A percentile compares a stretch with the other conserved stretches of the same genome.
These are phyloP conservation scores for Eupsittula cactorum DNA, from an alignment of 2,113 vertebrate genomes.

Conservation along the genomic window DNA sequence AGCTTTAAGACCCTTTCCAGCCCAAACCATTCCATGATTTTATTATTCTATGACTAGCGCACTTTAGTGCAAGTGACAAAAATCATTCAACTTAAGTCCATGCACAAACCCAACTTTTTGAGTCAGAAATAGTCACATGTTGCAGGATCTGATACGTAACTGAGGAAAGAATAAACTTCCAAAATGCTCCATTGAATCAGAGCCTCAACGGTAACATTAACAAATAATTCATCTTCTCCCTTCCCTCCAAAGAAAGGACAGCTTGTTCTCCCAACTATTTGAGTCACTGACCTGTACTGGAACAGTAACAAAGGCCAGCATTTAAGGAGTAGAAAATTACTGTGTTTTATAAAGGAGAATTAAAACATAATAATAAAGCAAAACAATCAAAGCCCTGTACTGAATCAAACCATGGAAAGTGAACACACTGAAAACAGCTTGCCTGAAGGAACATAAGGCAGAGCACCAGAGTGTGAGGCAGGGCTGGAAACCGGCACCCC, in stretches of 20 bases:
- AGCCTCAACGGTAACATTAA: background rate
- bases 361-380: background rate
- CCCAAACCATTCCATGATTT: background rate
- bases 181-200: background rate
- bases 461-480: background rate
- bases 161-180: background rate
- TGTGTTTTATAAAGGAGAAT: background rate
- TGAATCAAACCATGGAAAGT: background rate
- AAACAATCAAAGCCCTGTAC: background rate
- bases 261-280: background rate
- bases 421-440: background rate
- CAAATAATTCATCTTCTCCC: constrained; percentile 9
- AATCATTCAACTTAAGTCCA: background rate
- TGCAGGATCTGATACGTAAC: background rate
- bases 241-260: constrained; percentile 6
- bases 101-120: background rate
- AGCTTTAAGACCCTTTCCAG: background rate
- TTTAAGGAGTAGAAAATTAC: constrained; percentile 4
- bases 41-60: background rate
- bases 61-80: background rate
- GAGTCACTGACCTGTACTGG: background rate
- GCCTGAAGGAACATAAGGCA: background rate
- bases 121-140: background rate
- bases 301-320: constrained; percentile 9
- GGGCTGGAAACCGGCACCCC: background rate